Percentiles rank a stretch among this genome's conserved stretches.
phyloP scores from a whole-genome alignment of 2,888 invertebrate species.

The Temnothorax unifasciatus region DNA sequence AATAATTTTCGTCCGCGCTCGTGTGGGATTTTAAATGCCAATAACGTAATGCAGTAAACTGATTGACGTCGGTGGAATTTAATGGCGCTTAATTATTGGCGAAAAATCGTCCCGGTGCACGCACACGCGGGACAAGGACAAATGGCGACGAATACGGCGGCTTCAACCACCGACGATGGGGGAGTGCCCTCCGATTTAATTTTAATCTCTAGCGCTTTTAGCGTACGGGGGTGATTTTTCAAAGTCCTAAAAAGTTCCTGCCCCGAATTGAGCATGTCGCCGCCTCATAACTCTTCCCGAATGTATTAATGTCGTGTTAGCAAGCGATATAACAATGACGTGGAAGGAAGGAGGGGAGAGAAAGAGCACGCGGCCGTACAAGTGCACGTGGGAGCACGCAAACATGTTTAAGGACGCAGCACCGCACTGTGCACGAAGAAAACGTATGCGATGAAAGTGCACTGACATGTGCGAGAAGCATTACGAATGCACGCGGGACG shows the following conservation, averaged over 20 bases:
- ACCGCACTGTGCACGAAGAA: constrained; percentile 51
- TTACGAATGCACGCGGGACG: constrained; percentile 20
- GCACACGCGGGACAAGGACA: constrained; percentile 32
- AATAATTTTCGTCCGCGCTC: constrained; percentile 21
- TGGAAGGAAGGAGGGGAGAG: constrained; percentile 69
- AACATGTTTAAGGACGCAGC: constrained; percentile 51
- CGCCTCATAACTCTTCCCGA: constrained; percentile 80
- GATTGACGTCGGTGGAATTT: constrained; percentile 65
- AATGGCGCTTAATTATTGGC: constrained; percentile 74
- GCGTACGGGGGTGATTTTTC: constrained; percentile 79
- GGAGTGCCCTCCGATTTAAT: constrained; percentile 76
- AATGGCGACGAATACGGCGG: constrained; percentile 40
- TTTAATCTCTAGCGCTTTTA: constrained; percentile 81
- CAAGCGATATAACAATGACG: constrained; percentile 82
- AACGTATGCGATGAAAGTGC: constrained; percentile 22
- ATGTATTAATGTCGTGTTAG: constrained; percentile 84
- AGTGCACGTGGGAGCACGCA: constrained; percentile 44
- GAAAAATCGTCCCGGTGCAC: constrained; percentile 64
- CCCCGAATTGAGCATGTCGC: constrained; percentile 75
- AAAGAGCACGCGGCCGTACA: constrained; percentile 46
- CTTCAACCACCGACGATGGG: constrained; percentile 54
- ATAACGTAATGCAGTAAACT: constrained; percentile 47
- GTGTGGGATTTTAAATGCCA: constrained; percentile 29
- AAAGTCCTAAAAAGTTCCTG: constrained; percentile 70
- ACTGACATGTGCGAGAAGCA: constrained; percentile 34